A percentile compares a stretch with the other conserved stretches of the same genome.
Conservation (phyloP, 2,113 vertebrate species). For the Macaca nemestrina region DNA sequence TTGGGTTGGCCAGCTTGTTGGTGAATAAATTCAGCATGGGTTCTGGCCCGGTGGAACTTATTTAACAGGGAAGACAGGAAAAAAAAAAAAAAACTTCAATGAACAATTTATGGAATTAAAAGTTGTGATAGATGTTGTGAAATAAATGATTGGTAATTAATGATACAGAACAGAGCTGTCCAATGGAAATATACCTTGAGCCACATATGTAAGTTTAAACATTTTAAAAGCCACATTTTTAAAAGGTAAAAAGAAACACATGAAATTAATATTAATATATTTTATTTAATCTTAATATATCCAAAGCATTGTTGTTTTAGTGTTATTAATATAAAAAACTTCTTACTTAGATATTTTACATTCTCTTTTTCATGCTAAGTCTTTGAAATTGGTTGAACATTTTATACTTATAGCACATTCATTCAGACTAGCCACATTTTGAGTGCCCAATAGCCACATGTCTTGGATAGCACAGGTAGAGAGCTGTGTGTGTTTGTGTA, state of each 20-base stretch:
- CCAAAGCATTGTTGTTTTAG: neutral
- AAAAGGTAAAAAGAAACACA: neutral
- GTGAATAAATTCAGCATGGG: neutral
- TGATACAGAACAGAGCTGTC: neutral
- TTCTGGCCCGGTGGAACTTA: neutral
- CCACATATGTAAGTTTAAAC: neutral
- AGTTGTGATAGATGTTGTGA: neutral
- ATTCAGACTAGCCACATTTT: neutral
- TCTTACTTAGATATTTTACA: neutral
- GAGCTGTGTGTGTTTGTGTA: neutral
- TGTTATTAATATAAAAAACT: neutral
- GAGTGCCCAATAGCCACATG: neutral
- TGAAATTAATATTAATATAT: neutral
- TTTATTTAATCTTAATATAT: neutral
- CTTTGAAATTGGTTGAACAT: neutral
- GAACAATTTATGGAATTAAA: constrained; percentile 12
- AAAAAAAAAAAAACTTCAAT: neutral
- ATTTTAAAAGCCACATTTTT: neutral
- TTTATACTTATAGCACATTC: neutral
- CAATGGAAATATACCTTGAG: neutral
- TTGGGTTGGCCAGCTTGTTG: neutral
- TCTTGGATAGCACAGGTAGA: neutral
- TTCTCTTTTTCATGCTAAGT: neutral
- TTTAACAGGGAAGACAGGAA: neutral
- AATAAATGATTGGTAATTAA: neutral